Conservation (phyloP, 2,113 vertebrate genomes). For the Anguilla japonica region DNA sequence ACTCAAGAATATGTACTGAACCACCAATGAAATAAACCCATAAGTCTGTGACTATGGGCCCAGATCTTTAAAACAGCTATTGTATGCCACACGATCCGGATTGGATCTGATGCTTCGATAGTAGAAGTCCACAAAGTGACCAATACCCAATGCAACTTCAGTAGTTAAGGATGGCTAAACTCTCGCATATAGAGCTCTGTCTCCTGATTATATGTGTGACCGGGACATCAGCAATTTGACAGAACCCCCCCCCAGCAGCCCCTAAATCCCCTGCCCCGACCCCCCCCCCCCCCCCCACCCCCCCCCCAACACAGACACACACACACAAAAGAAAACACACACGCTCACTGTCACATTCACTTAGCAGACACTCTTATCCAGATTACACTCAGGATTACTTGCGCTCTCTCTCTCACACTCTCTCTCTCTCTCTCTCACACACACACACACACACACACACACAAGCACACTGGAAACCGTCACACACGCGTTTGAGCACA, state of each 20-base stretch:
- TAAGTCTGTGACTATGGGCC: background rate
- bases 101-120: background rate
- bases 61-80: background rate
- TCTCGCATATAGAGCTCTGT: constrained; percentile 27
- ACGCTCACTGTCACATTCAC: too few species aligned
- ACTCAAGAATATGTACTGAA: background rate
- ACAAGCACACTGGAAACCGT: background rate
- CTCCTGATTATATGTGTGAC: constrained; percentile 32
- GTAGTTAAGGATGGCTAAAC: constrained; percentile 23
- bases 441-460: too few species aligned
- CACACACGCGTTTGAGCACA: background rate
- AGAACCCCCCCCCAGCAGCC: constrained; percentile 15
- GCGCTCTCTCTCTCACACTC: too few species aligned
- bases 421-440: background rate
- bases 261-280: too few species aligned
- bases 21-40: background rate
- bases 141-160: background rate
- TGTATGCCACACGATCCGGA: background rate
- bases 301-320: too few species aligned
- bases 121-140: background rate
- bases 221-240: constrained; percentile 39
- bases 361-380: too few species aligned
- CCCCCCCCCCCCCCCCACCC: too few species aligned
- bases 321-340: too few species aligned
- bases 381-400: too few species aligned